A percentile compares a stretch with the other conserved stretches of the same genome.
Conservation (phyloP, 2,113 vertebrate genomes). For the Crypturellus undulatus region DNA sequence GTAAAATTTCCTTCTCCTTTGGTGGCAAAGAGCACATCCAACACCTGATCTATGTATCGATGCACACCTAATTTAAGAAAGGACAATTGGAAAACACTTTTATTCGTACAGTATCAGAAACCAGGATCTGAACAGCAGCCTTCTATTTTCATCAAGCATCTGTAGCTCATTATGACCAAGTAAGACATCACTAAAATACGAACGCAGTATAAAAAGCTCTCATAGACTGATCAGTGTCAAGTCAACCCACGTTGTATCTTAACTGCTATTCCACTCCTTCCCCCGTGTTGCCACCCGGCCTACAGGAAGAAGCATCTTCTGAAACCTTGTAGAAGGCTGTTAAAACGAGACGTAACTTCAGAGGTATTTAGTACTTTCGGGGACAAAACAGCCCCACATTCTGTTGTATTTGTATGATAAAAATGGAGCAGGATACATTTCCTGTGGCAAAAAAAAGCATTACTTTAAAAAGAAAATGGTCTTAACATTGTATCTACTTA, state of each 20-base stretch:
- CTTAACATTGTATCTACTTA: background rate
- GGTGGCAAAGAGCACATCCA: background rate
- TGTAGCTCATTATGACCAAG: background rate
- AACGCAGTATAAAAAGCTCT: background rate
- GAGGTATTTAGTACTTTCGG: background rate
- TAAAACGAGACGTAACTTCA: background rate
- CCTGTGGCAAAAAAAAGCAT: conserved; percentile 46
- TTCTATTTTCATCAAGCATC: background rate
- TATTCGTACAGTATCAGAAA: background rate
- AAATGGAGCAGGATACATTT: background rate
- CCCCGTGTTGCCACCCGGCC: fast-evolving
- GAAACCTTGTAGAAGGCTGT: background rate
- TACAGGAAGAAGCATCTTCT: background rate
- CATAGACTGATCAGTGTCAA: background rate
- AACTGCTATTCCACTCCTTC: background rate
- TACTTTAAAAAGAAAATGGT: conserved; percentile 38
- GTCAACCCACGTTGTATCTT: background rate
- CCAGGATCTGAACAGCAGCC: background rate
- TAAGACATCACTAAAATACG: background rate
- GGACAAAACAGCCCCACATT: background rate
- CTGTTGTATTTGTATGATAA: background rate
- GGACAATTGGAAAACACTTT: background rate
- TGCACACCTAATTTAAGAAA: background rate
- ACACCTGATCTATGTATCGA: background rate
- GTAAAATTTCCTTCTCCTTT: background rate